These are phyloP conservation scores for Sylvietta virens DNA, from an alignment of 2,113 vertebrate species.

Conservation along the genomic window DNA sequence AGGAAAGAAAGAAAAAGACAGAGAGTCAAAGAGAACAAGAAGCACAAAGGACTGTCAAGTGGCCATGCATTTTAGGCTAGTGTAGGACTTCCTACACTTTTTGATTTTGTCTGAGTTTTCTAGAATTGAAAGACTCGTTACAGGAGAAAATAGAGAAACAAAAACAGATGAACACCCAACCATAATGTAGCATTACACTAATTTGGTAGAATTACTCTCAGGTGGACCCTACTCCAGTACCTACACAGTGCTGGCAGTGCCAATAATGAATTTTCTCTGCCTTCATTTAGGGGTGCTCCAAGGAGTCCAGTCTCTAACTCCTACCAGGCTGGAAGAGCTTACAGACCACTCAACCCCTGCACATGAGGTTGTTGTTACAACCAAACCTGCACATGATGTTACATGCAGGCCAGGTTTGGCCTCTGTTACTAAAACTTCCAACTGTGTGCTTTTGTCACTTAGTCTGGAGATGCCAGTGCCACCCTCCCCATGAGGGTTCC, in stretches of 20 bases:
- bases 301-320: not conserved
- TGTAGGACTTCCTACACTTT: not conserved
- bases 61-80: not conserved
- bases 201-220: not conserved
- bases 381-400: not conserved
- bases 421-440: not conserved
- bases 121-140: not conserved
- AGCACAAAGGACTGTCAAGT: not conserved
- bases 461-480: not conserved
- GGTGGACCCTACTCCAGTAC: not conserved
- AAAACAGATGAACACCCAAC: not conserved
- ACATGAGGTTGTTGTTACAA: not conserved
- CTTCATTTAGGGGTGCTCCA: not conserved
- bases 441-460: not conserved
- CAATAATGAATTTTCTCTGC: not conserved
- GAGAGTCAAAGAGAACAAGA: not conserved
- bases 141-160: not conserved
- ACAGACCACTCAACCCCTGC: not conserved
- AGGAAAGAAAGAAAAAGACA: no score
- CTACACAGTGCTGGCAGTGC: no score
- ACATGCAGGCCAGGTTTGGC: not conserved
- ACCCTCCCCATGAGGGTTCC: not conserved
- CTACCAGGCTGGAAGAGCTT: not conserved
- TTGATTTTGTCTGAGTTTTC: not conserved
- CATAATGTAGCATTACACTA: fast-evolving